Conservation (phyloP, 2,113 vertebrate genomes). For the Laticauda colubrina region DNA sequence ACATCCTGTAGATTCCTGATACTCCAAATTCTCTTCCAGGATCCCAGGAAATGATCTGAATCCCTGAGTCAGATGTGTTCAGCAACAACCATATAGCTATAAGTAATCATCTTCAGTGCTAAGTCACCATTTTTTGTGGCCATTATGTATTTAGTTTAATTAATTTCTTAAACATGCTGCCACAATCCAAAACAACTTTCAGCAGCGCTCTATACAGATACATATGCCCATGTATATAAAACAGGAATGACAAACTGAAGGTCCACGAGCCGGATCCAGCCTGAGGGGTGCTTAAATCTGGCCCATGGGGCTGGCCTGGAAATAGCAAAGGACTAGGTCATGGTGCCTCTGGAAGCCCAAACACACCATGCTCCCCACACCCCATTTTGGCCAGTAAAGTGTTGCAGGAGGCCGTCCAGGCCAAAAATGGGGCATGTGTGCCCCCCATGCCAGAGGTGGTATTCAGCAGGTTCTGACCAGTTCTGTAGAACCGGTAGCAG, state of each 20-base stretch:
- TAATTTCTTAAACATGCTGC: not conserved
- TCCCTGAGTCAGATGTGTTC: not conserved
- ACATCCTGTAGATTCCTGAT: not conserved
- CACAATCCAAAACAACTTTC: not conserved
- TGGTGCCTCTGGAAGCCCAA: too few species aligned
- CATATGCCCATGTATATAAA: not conserved
- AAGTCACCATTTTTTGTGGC: not conserved
- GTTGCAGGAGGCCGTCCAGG: too few species aligned
- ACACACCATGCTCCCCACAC: too few species aligned
- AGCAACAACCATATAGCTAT: not conserved
- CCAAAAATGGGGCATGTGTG: too few species aligned
- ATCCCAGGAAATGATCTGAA: not conserved
- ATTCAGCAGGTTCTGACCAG: too few species aligned
- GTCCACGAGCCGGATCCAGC: too few species aligned
- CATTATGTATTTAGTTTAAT: not conserved
- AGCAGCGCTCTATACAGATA: not conserved
- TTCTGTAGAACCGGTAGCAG: too few species aligned
- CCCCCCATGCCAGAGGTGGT: too few species aligned
- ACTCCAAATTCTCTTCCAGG: not conserved
- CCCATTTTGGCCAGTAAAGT: too few species aligned
- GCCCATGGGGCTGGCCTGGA: too few species aligned
- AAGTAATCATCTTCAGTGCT: not conserved
- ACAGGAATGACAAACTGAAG: not conserved
- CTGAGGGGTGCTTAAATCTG: too few species aligned
- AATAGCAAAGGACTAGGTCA: too few species aligned